Conservation (phyloP, 2,888 invertebrate species). For the Ophraella communa region DNA sequence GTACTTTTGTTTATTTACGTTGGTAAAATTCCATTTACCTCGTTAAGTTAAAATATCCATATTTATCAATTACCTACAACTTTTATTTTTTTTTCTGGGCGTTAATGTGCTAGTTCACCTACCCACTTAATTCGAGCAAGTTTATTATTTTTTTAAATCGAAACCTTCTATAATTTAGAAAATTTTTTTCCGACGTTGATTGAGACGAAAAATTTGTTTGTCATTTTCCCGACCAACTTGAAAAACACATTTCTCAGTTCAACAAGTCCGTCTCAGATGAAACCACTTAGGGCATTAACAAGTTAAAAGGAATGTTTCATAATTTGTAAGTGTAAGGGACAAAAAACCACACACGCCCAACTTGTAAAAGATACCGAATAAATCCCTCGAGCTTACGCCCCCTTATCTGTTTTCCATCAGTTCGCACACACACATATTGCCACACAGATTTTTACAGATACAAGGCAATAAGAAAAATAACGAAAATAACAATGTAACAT, state of each 20-base stretch:
- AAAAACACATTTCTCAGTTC: slow-evolving; percentile 15
- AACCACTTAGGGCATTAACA: slow-evolving; percentile 43
- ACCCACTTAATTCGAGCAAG: too few relatives aligned
- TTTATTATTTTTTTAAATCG: too few relatives aligned
- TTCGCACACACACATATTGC: slow-evolving; percentile 44
- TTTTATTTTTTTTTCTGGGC: too few relatives aligned
- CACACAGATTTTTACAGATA: slow-evolving; percentile 41
- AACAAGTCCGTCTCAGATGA: slow-evolving; percentile 38
- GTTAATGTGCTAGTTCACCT: too few relatives aligned
- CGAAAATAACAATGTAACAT: background rate
- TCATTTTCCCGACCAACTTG: too few relatives aligned
- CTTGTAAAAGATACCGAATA: slow-evolving; percentile 45
- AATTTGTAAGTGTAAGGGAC: slow-evolving; percentile 47
- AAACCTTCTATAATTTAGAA: too few relatives aligned
- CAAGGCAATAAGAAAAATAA: background rate
- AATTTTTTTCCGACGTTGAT: too few relatives aligned
- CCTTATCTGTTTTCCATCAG: slow-evolving; percentile 55
- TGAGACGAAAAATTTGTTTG: too few relatives aligned
- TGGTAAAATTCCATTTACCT: too few relatives aligned
- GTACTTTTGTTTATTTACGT: too few relatives aligned
- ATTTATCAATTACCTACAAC: too few relatives aligned
- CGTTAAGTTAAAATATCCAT: too few relatives aligned
- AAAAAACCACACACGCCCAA: slow-evolving; percentile 45
- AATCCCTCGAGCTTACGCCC: slow-evolving; percentile 54
- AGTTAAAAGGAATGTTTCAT: slow-evolving; percentile 47